Percentiles rank a stretch among this genome's conserved stretches.
Conservation (phyloP, 2,888 invertebrate species). For the Amiota communis region DNA sequence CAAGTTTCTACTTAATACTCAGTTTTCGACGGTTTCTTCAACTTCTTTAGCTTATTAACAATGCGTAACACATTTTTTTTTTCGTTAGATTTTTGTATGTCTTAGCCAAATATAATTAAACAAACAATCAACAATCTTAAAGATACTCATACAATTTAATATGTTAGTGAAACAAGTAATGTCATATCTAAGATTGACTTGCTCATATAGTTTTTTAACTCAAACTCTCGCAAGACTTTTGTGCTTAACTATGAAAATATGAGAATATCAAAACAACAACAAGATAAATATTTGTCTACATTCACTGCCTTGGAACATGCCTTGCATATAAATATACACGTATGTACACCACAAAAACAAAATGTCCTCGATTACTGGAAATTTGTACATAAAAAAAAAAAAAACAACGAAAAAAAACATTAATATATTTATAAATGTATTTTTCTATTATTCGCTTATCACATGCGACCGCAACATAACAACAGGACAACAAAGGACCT, state of each 20-base stretch:
- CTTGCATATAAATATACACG: neutral
- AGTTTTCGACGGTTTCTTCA: neutral
- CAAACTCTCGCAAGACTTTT: neutral
- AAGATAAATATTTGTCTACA: neutral
- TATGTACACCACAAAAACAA: conserved; percentile 1
- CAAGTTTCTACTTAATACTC: conserved; percentile 34
- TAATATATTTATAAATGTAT: neutral
- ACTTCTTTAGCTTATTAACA: neutral
- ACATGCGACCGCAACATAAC: too few relatives aligned
- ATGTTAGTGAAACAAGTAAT: too few relatives aligned
- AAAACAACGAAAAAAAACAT: neutral
- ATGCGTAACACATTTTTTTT: neutral
- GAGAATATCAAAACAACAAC: neutral
- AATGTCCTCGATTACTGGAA: conserved; percentile 23
- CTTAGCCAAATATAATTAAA: neutral
- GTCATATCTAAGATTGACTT: too few relatives aligned
- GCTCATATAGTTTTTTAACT: neutral
- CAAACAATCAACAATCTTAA: neutral
- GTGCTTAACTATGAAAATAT: neutral
- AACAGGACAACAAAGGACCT: neutral
- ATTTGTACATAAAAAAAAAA: conserved; percentile 12
- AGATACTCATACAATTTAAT: neutral
- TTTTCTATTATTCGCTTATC: conserved; percentile 11
- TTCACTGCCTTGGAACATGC: neutral
- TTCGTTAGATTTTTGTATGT: neutral